Percentiles rank a stretch among this genome's conserved stretches.
phyloP scores from a whole-genome alignment of 2,113 vertebrate genomes.

The Electrona antarctica region DNA sequence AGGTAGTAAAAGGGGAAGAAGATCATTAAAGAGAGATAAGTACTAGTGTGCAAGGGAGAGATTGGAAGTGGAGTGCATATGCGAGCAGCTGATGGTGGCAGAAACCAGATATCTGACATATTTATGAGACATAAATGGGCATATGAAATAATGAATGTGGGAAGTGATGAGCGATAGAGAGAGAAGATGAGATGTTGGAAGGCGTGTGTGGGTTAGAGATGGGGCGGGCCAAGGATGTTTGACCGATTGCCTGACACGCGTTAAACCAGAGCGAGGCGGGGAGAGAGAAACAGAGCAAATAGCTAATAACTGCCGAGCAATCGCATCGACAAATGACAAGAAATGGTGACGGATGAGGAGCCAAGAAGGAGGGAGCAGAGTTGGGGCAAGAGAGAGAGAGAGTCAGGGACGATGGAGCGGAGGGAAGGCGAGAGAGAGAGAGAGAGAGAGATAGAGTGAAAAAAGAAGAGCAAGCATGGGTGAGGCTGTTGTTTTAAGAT shows the following conservation, averaged over 20 bases:
- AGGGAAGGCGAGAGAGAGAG: constrained; percentile 1
- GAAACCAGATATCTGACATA: constrained; percentile 52
- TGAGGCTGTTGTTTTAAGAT: constrained; percentile 83
- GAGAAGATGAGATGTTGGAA: neutral
- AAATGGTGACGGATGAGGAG: neutral
- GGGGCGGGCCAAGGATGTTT: too few species aligned
- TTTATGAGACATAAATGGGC: constrained; percentile 62
- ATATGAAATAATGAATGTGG: constrained; percentile 46
- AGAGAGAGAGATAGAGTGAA: constrained; percentile 4
- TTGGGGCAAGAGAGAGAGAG: constrained; percentile 26
- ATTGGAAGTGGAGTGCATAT: too few species aligned
- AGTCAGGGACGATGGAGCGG: constrained; percentile 18
- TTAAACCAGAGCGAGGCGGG: too few species aligned
- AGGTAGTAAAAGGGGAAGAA: neutral
- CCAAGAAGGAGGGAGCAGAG: constrained; percentile 21
- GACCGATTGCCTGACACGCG: too few species aligned
- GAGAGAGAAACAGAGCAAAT: constrained; percentile 38
- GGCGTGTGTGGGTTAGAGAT: too few species aligned
- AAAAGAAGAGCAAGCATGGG: constrained; percentile 29
- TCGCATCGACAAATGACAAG: constrained; percentile 37
- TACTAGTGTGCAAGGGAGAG: too few species aligned
- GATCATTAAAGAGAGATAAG: neutral
- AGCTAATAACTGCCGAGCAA: constrained; percentile 4
- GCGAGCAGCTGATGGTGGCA: constrained; percentile 10
- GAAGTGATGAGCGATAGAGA: constrained; percentile 33